Evolutionary conservation across 2,888 invertebrate genomes (phyloP).

Genomic region (Ferdinandea cuprea): DNA sequence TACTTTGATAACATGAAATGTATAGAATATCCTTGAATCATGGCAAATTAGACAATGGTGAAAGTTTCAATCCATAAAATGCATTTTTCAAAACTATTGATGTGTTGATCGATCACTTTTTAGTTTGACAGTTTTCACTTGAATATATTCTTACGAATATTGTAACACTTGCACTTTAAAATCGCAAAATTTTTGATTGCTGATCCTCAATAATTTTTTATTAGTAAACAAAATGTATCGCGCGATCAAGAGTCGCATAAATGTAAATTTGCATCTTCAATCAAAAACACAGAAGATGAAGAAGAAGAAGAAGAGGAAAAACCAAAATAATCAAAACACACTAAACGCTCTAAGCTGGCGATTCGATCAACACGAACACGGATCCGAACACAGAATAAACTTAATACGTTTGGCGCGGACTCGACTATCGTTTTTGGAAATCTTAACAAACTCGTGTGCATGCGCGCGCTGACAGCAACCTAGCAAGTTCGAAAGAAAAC

Average conservation of each 20-base stretch:
- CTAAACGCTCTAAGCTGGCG: constrained; percentile 52
- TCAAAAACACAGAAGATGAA: constrained; percentile 38
- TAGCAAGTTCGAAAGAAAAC: constrained; percentile 66
- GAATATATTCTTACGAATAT: background rate
- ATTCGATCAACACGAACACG: constrained; percentile 68
- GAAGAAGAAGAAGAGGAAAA: background rate
- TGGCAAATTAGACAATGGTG: constrained; percentile 54
- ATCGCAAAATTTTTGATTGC: background rate
- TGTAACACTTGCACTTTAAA: background rate
- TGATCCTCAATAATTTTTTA: constrained; percentile 31
- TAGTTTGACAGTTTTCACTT: constrained; percentile 7
- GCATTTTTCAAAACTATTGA: constrained; percentile 46
- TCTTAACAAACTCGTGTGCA: constrained; percentile 37
- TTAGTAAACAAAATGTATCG: constrained; percentile 60
- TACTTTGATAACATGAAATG: constrained; percentile 53
- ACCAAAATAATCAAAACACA: constrained; percentile 39
- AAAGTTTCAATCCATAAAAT: constrained; percentile 53
- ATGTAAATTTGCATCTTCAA: constrained; percentile 57
- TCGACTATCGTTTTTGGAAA: constrained; percentile 46
- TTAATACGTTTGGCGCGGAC: constrained; percentile 15
- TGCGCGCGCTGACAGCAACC: constrained; percentile 50
- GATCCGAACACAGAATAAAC: constrained; percentile 57
- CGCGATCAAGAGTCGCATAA: constrained; percentile 57
- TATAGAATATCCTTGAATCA: constrained; percentile 37
- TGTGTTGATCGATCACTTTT: too few species aligned